Evolutionary conservation across 2,113 vertebrate genomes (phyloP).

Genomic region (Addax nasomaculatus): DNA sequence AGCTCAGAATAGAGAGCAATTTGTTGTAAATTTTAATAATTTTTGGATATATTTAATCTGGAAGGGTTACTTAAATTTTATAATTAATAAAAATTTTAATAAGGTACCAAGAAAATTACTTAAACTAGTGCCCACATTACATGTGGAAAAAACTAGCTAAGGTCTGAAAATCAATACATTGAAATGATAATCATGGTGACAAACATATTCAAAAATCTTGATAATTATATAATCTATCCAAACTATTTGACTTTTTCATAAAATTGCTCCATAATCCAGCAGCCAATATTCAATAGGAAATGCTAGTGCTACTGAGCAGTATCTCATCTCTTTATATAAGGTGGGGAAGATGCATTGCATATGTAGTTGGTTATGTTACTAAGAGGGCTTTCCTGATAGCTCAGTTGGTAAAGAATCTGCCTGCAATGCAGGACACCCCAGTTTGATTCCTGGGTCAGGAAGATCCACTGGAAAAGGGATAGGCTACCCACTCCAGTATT

Average conservation of each 20-base stretch:
- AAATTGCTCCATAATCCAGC: background rate
- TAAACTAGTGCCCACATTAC: background rate
- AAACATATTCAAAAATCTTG: background rate
- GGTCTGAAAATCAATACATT: background rate
- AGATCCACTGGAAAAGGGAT: background rate
- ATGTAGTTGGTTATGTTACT: background rate
- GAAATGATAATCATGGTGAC: background rate
- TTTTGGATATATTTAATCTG: background rate
- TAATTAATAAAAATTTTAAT: background rate
- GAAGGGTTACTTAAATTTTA: background rate
- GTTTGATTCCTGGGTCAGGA: background rate
- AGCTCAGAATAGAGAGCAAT: background rate
- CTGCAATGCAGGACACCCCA: accelerated
- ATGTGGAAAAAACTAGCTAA: background rate
- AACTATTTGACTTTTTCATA: background rate
- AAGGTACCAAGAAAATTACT: background rate
- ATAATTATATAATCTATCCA: background rate
- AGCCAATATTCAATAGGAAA: background rate
- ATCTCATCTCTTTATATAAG: background rate
- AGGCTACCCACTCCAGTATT: background rate
- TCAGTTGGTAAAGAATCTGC: background rate
- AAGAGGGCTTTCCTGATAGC: background rate
- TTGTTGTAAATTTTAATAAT: background rate
- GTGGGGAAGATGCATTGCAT: background rate
- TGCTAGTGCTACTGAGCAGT: background rate